These are phyloP conservation scores for Orthonyx spaldingii DNA, from an alignment of 2,113 vertebrate genomes.

Conservation along the genomic window DNA sequence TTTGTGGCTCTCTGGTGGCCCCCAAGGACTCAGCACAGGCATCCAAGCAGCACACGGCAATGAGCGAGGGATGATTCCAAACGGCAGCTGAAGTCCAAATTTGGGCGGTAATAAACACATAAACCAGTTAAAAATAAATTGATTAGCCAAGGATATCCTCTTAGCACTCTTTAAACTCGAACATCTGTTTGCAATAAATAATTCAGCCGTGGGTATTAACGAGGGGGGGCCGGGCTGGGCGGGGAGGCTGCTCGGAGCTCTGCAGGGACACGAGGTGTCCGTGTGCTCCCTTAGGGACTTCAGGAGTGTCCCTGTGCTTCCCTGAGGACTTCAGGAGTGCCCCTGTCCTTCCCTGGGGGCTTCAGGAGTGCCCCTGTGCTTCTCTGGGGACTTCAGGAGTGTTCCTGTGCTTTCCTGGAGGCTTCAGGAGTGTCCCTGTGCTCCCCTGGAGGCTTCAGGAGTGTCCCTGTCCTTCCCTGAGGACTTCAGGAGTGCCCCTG, in stretches of 20 bases:
- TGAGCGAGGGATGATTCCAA: not conserved
- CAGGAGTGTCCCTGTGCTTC: too few species aligned
- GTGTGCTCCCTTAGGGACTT: too few species aligned
- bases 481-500: accelerated
- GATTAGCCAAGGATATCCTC: constrained; percentile 61
- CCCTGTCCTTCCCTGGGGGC: not conserved
- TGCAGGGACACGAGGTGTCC: not conserved
- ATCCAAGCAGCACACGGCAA: not conserved
- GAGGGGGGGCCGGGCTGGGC: constrained; percentile 1
- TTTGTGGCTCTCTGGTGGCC: not conserved
- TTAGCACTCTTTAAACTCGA: constrained; percentile 58
- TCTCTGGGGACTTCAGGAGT: not conserved
- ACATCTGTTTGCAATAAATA: constrained; percentile 69
- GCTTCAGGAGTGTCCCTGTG: not conserved
- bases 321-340: not conserved
- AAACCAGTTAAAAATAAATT: constrained; percentile 59
- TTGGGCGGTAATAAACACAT: constrained; percentile 20
- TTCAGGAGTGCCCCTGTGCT: not conserved
- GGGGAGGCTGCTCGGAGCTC: not conserved
- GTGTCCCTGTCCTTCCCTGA: not conserved
- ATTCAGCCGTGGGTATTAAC: constrained; percentile 51
- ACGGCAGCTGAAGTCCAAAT: not conserved
- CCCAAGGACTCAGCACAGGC: not conserved
- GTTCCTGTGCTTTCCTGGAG: not conserved
- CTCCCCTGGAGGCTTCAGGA: not conserved